Conservation (phyloP, 2,888 invertebrate genomes). For the Drosophila longiperda region DNA sequence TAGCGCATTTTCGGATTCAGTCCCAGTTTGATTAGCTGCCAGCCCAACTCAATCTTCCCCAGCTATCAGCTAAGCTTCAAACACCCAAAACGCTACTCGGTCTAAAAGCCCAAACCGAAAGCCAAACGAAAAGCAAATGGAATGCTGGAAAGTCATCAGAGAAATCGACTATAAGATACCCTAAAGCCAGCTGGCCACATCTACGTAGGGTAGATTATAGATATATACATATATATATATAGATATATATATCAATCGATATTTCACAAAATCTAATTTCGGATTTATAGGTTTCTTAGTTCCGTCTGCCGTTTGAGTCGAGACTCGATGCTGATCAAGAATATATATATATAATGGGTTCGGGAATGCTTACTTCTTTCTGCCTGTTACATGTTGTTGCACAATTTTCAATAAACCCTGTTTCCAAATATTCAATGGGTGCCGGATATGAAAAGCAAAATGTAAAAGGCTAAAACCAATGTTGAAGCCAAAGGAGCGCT, state of each 20-base stretch:
- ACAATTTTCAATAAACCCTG: neutral
- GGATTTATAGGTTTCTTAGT: neutral
- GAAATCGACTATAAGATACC: neutral
- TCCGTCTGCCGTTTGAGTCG: neutral
- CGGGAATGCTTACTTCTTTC: neutral
- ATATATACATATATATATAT: too few relatives aligned
- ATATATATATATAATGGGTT: too few relatives aligned
- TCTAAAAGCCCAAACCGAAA: neutral
- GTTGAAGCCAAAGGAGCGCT: slow-evolving; percentile 30
- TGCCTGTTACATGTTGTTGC: neutral
- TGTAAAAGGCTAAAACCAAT: slow-evolving; percentile 3
- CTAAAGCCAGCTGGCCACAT: neutral
- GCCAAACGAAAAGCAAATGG: slow-evolving; percentile 2
- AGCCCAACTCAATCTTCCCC: neutral
- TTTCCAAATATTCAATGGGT: neutral
- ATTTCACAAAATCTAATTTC: too few relatives aligned
- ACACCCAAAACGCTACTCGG: neutral
- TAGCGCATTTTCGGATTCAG: slow-evolving; percentile 47
- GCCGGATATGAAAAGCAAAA: neutral
- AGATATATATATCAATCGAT: too few relatives aligned
- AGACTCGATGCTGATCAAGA: too few relatives aligned
- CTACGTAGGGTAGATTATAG: neutral
- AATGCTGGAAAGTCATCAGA: neutral
- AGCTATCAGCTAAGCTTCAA: neutral
- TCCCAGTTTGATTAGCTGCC: slow-evolving; percentile 57